A percentile compares a stretch with the other conserved stretches of the same genome.
phyloP scores from a whole-genome alignment of 2,888 invertebrate species.

The Hydriomena furcata region DNA sequence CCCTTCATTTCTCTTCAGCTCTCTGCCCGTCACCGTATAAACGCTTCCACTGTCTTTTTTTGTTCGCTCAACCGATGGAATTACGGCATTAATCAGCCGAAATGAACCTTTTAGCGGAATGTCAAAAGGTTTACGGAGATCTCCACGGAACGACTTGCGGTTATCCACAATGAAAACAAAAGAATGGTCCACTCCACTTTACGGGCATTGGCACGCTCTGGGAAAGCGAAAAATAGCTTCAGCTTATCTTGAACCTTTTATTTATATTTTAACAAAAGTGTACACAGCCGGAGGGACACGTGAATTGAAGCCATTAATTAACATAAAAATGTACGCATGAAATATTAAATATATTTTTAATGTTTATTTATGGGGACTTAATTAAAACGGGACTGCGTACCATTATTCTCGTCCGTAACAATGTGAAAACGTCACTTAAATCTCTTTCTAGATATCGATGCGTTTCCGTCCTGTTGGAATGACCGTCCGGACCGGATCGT shows the following conservation, averaged over 20 bases:
- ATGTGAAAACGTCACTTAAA: slow-evolving; percentile 33
- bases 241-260: slow-evolving; percentile 24
- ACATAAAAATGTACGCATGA: slow-evolving; percentile 17
- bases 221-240: slow-evolving; percentile 28
- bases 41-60: slow-evolving; percentile 67
- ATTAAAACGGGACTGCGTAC: slow-evolving; percentile 22
- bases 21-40: slow-evolving; percentile 66
- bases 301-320: slow-evolving; percentile 22
- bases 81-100: slow-evolving; percentile 76
- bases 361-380: slow-evolving; percentile 25
- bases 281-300: slow-evolving; percentile 9
- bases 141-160: slow-evolving; percentile 59
- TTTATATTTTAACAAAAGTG: slow-evolving; percentile 16
- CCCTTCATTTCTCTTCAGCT: slow-evolving; percentile 68
- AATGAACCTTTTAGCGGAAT: slow-evolving; percentile 79
- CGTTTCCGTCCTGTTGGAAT: slow-evolving; percentile 33
- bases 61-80: slow-evolving; percentile 66
- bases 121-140: slow-evolving; percentile 76
- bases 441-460: slow-evolving; percentile 33
- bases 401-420: slow-evolving; percentile 23
- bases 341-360: slow-evolving; percentile 22
- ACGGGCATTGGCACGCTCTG: slow-evolving; percentile 48
- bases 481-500: slow-evolving; percentile 30
- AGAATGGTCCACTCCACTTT: slow-evolving; percentile 56
- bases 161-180: slow-evolving; percentile 71